Conservation (phyloP, 2,797 vertebrate genomes). For the Pseudochromis fuscus region DNA sequence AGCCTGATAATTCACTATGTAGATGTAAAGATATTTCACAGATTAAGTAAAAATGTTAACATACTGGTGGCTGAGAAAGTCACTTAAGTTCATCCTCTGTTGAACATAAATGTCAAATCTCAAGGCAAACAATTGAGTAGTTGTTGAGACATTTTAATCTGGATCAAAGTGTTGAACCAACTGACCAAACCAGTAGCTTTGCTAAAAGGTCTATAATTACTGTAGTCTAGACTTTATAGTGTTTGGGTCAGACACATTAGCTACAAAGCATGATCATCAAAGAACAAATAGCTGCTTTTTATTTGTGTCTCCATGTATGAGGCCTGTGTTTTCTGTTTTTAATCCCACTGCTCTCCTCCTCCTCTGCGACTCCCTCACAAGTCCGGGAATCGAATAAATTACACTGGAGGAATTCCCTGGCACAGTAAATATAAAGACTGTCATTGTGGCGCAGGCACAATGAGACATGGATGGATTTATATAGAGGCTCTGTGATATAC, state of each 20-base stretch:
- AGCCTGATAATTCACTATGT: too few species aligned
- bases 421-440: slow-evolving; percentile 75
- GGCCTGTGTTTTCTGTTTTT: slow-evolving; percentile 53
- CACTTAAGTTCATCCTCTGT: background rate
- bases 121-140: background rate
- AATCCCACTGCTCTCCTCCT: slow-evolving; percentile 55
- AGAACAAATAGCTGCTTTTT: slow-evolving; percentile 56
- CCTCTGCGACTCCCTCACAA: slow-evolving; percentile 68
- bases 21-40: background rate
- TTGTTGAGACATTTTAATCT: too few species aligned
- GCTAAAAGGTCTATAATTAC: slow-evolving; percentile 22
- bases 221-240: slow-evolving; percentile 3
- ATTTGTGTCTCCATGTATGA: slow-evolving; percentile 51
- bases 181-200: background rate
- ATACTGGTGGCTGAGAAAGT: background rate
- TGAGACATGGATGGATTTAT: slow-evolving; percentile 77
- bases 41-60: background rate
- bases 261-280: slow-evolving; percentile 43
- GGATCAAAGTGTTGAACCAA: slow-evolving; percentile 9
- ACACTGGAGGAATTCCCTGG: slow-evolving; percentile 71
- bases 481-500: slow-evolving; percentile 76
- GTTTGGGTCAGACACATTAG: slow-evolving; percentile 29
- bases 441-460: slow-evolving; percentile 80
- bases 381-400: slow-evolving; percentile 76
- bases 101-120: background rate